These are phyloP conservation scores for Phaethornis superciliosus DNA, from an alignment of 2,113 vertebrate genomes.

Conservation along the genomic window DNA sequence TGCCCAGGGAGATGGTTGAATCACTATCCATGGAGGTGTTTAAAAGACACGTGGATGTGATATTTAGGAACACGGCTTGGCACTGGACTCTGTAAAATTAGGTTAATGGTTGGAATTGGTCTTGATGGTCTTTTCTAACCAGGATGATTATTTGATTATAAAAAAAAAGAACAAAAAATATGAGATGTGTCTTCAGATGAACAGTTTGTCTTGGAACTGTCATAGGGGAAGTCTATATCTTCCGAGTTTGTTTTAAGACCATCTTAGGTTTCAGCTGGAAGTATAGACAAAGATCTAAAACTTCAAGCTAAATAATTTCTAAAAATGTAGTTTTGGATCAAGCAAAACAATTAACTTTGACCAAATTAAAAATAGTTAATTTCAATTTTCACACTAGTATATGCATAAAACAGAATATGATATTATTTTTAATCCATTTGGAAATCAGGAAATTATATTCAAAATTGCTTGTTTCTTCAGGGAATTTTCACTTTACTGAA, in stretches of 20 bases:
- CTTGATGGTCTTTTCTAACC: no score
- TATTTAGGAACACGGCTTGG: no score
- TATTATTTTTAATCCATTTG: background rate
- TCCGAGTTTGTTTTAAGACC: background rate
- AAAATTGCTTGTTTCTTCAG: background rate
- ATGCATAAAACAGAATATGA: background rate
- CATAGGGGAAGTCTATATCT: rapidly evolving
- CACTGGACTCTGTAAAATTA: no score
- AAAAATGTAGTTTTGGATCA: background rate
- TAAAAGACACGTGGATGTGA: no score
- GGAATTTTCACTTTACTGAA: background rate
- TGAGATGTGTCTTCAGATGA: background rate
- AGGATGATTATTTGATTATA: no score
- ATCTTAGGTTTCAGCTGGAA: background rate
- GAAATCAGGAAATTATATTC: background rate
- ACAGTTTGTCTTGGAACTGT: background rate
- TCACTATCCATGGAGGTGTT: no score
- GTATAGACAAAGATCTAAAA: background rate
- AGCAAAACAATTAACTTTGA: background rate
- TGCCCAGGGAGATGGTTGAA: no score
- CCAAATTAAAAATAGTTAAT: background rate
- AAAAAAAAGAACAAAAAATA: background rate
- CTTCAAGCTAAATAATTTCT: background rate
- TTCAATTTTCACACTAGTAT: background rate
- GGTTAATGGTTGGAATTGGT: no score